Percentiles rank a stretch among this genome's conserved stretches.
These are phyloP conservation scores for Drosophila nigricruria DNA, from an alignment of 2,888 invertebrate species.

Conservation along the genomic window DNA sequence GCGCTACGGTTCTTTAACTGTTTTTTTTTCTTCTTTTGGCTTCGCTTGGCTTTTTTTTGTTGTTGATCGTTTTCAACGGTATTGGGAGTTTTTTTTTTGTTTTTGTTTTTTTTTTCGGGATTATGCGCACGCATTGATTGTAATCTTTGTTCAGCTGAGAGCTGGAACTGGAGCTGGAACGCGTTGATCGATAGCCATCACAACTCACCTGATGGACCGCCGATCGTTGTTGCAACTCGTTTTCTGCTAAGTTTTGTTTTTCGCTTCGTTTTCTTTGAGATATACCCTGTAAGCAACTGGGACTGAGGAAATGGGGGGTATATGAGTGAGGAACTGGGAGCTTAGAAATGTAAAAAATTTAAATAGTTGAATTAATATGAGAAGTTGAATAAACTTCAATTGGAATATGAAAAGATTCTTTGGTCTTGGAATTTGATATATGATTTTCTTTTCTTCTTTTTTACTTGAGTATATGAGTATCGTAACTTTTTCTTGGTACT, in stretches of 20 bases:
- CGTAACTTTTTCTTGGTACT: no score
- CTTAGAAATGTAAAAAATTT: no score
- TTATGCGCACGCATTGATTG: constrained; percentile 64
- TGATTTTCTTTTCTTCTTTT: no score
- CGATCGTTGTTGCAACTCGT: constrained; percentile 65
- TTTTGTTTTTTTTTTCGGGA: constrained; percentile 25
- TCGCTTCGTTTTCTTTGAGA: constrained; percentile 20
- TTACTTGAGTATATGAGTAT: no score
- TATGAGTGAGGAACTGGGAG: not conserved
- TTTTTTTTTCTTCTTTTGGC: constrained; percentile 26
- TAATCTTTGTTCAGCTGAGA: constrained; percentile 47
- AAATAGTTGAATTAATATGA: no score
- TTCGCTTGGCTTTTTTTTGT: not conserved
- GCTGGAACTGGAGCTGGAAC: constrained; percentile 32
- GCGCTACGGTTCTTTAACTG: constrained; percentile 69
- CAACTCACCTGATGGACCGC: constrained; percentile 66
- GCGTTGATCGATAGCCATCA: constrained; percentile 78
- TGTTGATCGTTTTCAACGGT: constrained; percentile 11
- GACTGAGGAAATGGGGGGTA: not conserved
- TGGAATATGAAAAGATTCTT: no score
- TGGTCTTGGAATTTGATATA: no score
- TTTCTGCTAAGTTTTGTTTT: constrained; percentile 27
- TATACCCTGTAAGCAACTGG: constrained; percentile 11
- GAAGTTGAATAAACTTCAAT: no score
- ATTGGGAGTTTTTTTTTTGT: constrained; percentile 2